Percentiles rank a stretch among this genome's conserved stretches.
phyloP scores from a whole-genome alignment of 2,797 vertebrate species.

The Oreochromis grahami region DNA sequence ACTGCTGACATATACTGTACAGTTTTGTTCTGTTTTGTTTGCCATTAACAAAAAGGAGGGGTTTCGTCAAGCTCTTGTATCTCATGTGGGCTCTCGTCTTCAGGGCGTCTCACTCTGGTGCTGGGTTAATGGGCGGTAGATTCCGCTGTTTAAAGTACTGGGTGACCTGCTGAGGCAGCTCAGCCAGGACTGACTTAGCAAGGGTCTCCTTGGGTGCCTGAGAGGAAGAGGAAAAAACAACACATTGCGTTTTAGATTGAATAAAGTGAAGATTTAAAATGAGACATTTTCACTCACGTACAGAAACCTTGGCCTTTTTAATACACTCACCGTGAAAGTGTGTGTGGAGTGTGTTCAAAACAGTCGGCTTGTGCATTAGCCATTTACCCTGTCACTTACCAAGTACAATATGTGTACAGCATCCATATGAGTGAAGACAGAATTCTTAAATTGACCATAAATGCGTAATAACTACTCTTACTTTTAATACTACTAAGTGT shows the following conservation, averaged over 20 bases:
- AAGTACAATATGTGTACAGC: background rate
- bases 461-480: background rate
- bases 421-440: background rate
- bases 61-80: conserved; percentile 39
- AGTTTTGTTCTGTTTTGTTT: conserved; percentile 24
- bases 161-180: conserved; percentile 96
- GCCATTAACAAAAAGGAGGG: conserved; percentile 11
- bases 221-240: background rate
- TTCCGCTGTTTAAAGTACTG: conserved; percentile 98
- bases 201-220: conserved; percentile 97
- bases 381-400: background rate
- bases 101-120: conserved; percentile 76
- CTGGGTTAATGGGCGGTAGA: conserved; percentile 85
- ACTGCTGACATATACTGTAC: conserved; percentile 27
- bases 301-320: background rate
- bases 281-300: background rate
- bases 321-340: background rate
- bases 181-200: conserved; percentile 95
- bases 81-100: background rate
- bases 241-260: background rate
- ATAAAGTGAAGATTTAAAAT: background rate
- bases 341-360: background rate
- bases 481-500: background rate
- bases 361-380: background rate
- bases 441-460: background rate